phyloP scores from a whole-genome alignment of 2,888 invertebrate genomes.

The Morpho helenor region DNA sequence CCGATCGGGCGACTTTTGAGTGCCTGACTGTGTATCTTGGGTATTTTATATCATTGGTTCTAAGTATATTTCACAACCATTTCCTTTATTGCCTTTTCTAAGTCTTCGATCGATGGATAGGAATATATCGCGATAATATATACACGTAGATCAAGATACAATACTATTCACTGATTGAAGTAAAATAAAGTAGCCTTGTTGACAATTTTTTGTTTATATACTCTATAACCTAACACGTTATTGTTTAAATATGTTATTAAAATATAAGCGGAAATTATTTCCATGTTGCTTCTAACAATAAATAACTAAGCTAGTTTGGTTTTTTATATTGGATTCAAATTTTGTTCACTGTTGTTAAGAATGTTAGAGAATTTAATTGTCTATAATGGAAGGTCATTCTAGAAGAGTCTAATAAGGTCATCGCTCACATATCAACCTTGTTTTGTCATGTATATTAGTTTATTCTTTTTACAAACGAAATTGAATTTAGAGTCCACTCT shows the following conservation, averaged over 20 bases:
- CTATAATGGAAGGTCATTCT: too few species aligned
- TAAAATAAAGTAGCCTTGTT: neutral
- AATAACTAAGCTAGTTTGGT: constrained; percentile 18
- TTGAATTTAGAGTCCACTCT: too few species aligned
- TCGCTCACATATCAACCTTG: too few species aligned
- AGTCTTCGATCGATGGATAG: constrained; percentile 1
- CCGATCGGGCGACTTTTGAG: too few species aligned
- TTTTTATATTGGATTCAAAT: constrained; percentile 9
- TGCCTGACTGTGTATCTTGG: too few species aligned
- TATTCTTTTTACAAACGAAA: too few species aligned
- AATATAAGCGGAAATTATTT: neutral
- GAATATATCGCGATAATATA: neutral
- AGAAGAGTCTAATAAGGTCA: too few species aligned
- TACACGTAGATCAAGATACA: neutral
- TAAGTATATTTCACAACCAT: too few species aligned
- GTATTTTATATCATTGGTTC: too few species aligned
- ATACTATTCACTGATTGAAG: constrained; percentile 1
- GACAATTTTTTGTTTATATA: neutral
- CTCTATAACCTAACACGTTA: constrained; percentile 2
- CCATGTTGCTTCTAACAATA: constrained; percentile 8
- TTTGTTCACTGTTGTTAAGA: constrained; percentile 15
- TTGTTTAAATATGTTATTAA: constrained; percentile 1
- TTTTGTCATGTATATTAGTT: too few species aligned
- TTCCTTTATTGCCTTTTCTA: too few species aligned
- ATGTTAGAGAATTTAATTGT: neutral